Conservation (phyloP, 2,888 invertebrate species). For the Nasonia oneida region DNA sequence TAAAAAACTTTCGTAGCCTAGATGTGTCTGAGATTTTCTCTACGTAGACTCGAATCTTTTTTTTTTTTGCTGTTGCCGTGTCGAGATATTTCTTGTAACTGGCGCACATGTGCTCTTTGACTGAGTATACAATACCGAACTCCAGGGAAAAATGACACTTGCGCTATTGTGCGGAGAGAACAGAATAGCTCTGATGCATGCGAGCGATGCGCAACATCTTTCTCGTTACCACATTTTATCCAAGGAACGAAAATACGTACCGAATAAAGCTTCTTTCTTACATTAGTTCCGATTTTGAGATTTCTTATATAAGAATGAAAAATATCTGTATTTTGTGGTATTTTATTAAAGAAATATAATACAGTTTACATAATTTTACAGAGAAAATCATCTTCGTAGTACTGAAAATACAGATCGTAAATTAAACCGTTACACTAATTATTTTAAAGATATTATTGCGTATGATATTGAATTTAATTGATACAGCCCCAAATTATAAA, state of each 20-base stretch:
- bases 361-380: conserved; percentile 65
- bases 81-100: conserved; percentile 33
- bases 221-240: not conserved
- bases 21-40: conserved; percentile 33
- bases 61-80: conserved; percentile 3
- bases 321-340: conserved; percentile 56
- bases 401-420: conserved; percentile 48
- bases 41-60: conserved; percentile 7
- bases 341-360: conserved; percentile 73
- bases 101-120: not conserved
- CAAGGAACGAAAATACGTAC: not conserved
- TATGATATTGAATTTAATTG: conserved; percentile 4
- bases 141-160: conserved; percentile 11
- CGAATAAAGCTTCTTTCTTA: not conserved
- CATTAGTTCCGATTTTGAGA: no score
- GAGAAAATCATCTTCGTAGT: conserved; percentile 65
- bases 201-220: not conserved
- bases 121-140: not conserved
- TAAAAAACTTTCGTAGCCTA: conserved; percentile 40
- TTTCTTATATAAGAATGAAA: no score
- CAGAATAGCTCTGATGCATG: not conserved
- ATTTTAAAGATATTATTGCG: conserved; percentile 40
- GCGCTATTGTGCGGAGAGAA: not conserved
- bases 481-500: conserved; percentile 4
- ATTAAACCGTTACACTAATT: conserved; percentile 44